phyloP scores from a whole-genome alignment of 2,113 vertebrate species.

The Anguilla rostrata region DNA sequence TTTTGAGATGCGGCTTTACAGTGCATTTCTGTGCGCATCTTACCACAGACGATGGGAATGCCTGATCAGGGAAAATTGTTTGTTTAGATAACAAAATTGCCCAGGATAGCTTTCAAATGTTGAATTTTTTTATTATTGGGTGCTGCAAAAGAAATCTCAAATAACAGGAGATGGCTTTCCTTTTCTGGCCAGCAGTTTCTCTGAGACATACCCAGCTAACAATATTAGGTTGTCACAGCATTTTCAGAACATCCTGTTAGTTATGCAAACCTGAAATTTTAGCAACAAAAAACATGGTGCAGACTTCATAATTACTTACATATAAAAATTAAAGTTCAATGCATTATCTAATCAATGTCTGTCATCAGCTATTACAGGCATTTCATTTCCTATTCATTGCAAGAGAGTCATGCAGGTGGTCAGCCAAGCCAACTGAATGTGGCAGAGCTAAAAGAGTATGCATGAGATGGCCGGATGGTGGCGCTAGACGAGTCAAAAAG shows the following conservation, averaged over 20 bases:
- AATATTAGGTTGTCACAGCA: neutral
- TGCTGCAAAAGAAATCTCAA: neutral
- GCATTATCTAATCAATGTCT: neutral
- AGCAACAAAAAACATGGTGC: neutral
- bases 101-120: neutral
- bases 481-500: too few species aligned
- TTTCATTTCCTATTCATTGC: neutral
- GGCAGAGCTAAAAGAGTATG: neutral
- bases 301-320: neutral
- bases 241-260: too few species aligned
- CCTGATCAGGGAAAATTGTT: neutral
- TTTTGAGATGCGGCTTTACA: conserved; percentile 10
- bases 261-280: too few species aligned
- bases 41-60: neutral
- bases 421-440: too few species aligned
- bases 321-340: neutral
- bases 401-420: neutral
- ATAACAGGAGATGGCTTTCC: neutral
- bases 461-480: neutral
- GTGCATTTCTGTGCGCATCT: neutral
- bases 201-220: neutral
- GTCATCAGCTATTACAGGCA: neutral
- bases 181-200: neutral
- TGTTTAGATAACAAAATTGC: neutral
- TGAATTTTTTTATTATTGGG: neutral